These are phyloP conservation scores for Bradypodion ventrale DNA, from an alignment of 2,797 vertebrate species.

Conservation along the genomic window DNA sequence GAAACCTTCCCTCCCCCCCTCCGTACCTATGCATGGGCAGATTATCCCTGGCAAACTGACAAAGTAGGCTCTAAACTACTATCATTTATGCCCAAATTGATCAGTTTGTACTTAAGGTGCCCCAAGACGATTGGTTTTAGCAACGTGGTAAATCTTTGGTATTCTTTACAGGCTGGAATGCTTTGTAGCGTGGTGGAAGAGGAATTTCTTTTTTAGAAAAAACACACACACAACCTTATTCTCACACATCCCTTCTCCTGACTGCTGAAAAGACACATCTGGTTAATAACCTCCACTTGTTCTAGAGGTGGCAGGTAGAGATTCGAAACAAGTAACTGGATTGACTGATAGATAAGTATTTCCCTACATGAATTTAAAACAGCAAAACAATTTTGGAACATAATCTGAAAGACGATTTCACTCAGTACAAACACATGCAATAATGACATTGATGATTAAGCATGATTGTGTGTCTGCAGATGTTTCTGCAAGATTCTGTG, in stretches of 20 bases:
- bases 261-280: not conserved
- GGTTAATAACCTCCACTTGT: not conserved
- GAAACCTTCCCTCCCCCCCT: not conserved
- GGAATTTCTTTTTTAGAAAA: not conserved
- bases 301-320: not conserved
- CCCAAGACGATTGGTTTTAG: not conserved
- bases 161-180: constrained; percentile 2
- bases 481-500: not conserved
- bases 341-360: not conserved
- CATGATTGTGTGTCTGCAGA: not conserved
- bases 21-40: not conserved
- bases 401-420: not conserved
- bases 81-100: not conserved
- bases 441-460: not conserved
- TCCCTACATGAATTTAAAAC: not conserved
- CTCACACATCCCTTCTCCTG: not conserved
- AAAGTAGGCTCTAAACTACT: not conserved
- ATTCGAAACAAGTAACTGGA: not conserved
- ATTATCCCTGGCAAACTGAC: not conserved
- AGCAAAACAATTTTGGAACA: no score
- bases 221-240: not conserved
- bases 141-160: not conserved
- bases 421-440: not conserved
- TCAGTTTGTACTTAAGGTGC: not conserved
- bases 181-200: not conserved